Percentiles rank a stretch among this genome's conserved stretches.
phyloP scores from a whole-genome alignment of 2,113 vertebrate species.

The Aix galericulata region DNA sequence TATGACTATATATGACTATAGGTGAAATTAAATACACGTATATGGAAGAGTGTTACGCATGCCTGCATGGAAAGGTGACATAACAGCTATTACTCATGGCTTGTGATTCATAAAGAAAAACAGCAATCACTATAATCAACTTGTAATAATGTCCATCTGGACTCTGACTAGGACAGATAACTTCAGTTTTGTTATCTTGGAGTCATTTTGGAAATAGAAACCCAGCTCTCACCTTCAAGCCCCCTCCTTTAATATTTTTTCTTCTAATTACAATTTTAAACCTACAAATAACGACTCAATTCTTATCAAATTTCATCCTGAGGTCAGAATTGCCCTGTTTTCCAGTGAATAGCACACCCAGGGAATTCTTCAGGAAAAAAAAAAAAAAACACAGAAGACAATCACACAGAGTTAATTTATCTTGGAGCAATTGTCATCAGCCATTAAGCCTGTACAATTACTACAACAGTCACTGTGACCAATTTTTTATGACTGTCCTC shows the following conservation, averaged over 20 bases:
- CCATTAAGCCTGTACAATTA: neutral
- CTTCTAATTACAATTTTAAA: neutral
- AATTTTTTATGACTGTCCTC: neutral
- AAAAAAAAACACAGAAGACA: neutral
- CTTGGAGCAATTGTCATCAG: neutral
- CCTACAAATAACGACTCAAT: neutral
- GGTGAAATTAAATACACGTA: neutral
- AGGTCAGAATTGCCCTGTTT: neutral
- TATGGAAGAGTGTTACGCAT: neutral
- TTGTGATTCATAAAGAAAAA: neutral
- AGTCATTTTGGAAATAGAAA: neutral
- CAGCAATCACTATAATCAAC: neutral
- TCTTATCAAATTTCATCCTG: neutral
- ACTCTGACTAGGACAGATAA: neutral
- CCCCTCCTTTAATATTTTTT: neutral
- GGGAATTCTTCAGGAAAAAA: neutral
- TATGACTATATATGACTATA: neutral
- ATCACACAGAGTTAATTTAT: neutral
- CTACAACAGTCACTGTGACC: neutral
- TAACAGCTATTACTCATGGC: neutral
- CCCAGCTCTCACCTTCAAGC: neutral
- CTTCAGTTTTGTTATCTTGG: no score
- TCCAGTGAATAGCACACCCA: no score
- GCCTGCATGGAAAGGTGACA: neutral
- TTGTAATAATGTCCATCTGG: neutral